Evolutionary conservation across 2,113 vertebrate species (phyloP).

Genomic region (Syrmaticus mikado): DNA sequence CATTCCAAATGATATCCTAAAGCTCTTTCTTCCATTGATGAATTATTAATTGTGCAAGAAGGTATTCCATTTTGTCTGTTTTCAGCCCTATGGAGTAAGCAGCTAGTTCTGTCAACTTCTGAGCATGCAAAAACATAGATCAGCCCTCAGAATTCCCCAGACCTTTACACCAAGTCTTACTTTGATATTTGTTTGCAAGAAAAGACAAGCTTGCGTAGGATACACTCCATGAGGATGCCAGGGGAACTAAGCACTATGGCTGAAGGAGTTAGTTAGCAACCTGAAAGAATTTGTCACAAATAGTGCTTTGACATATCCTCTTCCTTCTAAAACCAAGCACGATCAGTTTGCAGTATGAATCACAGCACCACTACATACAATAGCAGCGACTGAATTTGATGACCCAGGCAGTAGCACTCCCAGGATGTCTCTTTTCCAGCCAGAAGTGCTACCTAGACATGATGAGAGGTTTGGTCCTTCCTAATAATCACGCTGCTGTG

Average conservation of each 20-base stretch:
- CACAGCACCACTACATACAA: neutral
- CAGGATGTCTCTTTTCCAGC: neutral
- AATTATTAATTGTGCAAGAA: neutral
- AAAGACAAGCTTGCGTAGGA: neutral
- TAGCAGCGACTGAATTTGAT: neutral
- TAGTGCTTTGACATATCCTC: neutral
- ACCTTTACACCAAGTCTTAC: neutral
- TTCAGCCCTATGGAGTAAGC: neutral
- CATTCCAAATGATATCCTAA: neutral
- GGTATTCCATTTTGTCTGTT: slow-evolving; percentile 10
- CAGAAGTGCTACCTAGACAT: neutral
- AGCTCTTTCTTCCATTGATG: neutral
- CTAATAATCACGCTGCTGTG: rapidly evolving
- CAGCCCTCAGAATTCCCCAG: neutral
- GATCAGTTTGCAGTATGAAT: neutral
- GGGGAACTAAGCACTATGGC: neutral
- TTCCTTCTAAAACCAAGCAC: neutral
- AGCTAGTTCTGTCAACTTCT: neutral
- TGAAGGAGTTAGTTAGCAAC: neutral
- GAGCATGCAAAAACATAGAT: neutral
- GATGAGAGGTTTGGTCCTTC: neutral
- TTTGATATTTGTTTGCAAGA: neutral
- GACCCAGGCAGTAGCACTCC: neutral
- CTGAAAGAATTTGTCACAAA: neutral
- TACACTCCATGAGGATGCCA: neutral